These are phyloP conservation scores for Melieria picta DNA, from an alignment of 2,888 invertebrate genomes.

Conservation along the genomic window DNA sequence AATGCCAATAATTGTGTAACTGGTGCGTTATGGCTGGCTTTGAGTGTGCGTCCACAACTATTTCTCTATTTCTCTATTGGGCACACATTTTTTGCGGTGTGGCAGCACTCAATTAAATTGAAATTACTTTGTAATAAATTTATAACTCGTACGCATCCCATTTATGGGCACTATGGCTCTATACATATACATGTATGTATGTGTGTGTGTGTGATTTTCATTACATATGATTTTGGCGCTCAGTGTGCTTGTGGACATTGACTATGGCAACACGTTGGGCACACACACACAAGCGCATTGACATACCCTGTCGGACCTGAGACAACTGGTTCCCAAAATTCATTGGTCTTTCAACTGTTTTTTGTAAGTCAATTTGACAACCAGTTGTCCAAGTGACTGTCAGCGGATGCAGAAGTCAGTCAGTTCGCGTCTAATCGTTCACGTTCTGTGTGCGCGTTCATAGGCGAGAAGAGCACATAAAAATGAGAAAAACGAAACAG, in stretches of 20 bases:
- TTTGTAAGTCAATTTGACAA: too few species aligned
- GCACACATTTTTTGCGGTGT: background rate
- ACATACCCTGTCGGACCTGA: too few species aligned
- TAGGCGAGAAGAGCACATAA: too few species aligned
- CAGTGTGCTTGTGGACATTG: background rate
- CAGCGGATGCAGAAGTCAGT: too few species aligned
- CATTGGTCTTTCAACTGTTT: too few species aligned
- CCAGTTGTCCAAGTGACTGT: too few species aligned
- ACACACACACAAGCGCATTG: background rate
- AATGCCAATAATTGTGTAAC: slow-evolving; percentile 15
- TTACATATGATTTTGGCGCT: background rate
- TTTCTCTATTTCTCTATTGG: background rate
- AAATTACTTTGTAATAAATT: background rate
- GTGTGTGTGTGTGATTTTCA: background rate
- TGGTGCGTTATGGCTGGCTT: background rate
- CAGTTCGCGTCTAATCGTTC: too few species aligned
- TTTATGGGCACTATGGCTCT: background rate
- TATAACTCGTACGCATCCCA: background rate
- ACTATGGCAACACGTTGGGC: background rate
- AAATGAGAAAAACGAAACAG: too few species aligned
- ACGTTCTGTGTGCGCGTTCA: too few species aligned
- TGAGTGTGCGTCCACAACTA: background rate
- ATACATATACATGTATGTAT: background rate
- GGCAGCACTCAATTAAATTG: background rate
- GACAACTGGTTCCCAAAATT: too few species aligned